Base-by-base conservation (phyloP, 2,797 vertebrate species). In the Eospalax fontanierii region DNA sequence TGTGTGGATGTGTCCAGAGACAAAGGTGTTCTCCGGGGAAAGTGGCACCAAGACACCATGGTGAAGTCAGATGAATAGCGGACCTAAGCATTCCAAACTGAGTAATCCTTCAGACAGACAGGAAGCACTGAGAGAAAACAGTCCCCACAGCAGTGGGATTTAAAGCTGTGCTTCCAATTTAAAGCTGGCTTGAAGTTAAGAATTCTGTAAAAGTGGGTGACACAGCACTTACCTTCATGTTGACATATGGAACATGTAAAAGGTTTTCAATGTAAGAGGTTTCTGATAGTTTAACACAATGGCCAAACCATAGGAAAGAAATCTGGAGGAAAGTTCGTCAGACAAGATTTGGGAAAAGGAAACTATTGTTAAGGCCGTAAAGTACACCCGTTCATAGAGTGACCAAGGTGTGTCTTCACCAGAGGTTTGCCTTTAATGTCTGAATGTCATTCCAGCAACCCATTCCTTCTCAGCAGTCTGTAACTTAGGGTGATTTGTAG, bases 401-500 rank as follows among this genome's bases (percentile, higher is more conserved):
- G 95, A 97, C 89, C 83, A 96, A 97, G 89, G 85, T 88, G 22
- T 80, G 65, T n/a, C 71, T 71, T 95, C 66, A 40, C 75, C 43
- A 79, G 95, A 94, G 89, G 28, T 75, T 97, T 92, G 59, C 91
- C 86, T 98, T 98, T 98, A 97, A 98, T 98, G 93, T 96, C 97
- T 87, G 83, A 92, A 93, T n/a, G 12, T 78, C 87, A 35, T 96
- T 38, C 71, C 70, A 93, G 94, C 6, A 92, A 95, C 95, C 96
- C 71, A 65, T 96, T 96, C 71, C 71, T 91, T 95, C 88, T 74
- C 89, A 96, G 82, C 0, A 33, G 92, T 94, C 40, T n/a, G 95
- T 97, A 98, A 98, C 97, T 98, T 98, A 95, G 93, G 89, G 95
- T 97, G 96, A 96, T 97, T 97, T 97, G 96, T 98, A 97, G 93